A percentile compares a stretch with the other conserved stretches of the same genome.
These are phyloP conservation scores for Beris morrisii DNA, from an alignment of 2,888 invertebrate species.

Conservation along the genomic window DNA sequence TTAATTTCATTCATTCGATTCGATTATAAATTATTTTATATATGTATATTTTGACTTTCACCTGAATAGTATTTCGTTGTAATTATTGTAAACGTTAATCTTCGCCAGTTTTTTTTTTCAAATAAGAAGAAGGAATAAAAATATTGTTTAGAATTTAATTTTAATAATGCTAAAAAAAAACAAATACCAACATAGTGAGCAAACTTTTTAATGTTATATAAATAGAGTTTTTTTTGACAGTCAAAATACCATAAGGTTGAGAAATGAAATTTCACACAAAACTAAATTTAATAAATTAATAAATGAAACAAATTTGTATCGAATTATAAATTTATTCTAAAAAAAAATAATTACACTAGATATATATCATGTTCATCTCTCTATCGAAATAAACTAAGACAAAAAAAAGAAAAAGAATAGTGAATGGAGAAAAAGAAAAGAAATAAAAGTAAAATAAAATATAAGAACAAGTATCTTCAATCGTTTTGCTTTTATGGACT, in stretches of 20 bases:
- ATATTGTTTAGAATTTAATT: slow-evolving; percentile 9
- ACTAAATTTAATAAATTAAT: slow-evolving; percentile 18
- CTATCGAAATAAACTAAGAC: slow-evolving; percentile 22
- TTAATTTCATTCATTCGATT: too few species aligned
- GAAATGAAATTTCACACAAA: slow-evolving; percentile 16
- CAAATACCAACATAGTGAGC: slow-evolving; percentile 13
- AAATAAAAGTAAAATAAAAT: too few species aligned
- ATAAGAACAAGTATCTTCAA: too few species aligned
- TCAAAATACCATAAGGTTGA: slow-evolving; percentile 9
- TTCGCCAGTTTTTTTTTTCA: slow-evolving; percentile 2
- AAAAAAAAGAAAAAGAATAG: slow-evolving; percentile 6
- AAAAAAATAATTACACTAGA: slow-evolving; percentile 26
- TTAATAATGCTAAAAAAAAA: slow-evolving; percentile 6
- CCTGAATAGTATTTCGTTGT: background rate
- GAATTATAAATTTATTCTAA: slow-evolving; percentile 28
- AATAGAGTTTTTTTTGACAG: slow-evolving; percentile 19
- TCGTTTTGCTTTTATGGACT: too few species aligned
- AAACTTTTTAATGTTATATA: slow-evolving; percentile 25
- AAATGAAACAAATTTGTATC: slow-evolving; percentile 23
- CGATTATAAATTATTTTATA: too few species aligned
- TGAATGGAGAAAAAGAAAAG: slow-evolving; percentile 14
- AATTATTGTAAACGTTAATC: background rate
- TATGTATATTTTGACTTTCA: too few species aligned
- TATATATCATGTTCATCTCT: slow-evolving; percentile 27
- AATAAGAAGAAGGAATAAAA: slow-evolving; percentile 1